Evolutionary conservation across 2,797 vertebrate genomes (phyloP).

Genomic region (Lutjanus argentimaculatus): DNA sequence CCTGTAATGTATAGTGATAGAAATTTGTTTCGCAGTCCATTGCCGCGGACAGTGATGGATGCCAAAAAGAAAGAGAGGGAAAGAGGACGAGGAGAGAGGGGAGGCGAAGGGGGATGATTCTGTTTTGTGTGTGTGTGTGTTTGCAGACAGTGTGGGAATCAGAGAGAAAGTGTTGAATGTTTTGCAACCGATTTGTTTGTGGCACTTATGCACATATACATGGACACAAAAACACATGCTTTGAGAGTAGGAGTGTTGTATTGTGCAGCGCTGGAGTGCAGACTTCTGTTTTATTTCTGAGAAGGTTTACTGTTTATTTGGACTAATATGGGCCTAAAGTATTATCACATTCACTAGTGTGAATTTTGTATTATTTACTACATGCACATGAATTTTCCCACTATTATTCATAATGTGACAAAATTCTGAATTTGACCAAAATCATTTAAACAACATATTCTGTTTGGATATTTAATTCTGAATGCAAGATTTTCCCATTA

Average conservation of each 20-base stretch:
- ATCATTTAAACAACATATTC: too few relatives aligned
- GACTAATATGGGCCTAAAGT: not conserved
- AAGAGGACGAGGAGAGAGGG: slow-evolving; percentile 23
- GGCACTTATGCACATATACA: not conserved
- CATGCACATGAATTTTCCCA: too few relatives aligned
- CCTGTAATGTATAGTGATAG: slow-evolving; percentile 82
- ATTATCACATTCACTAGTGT: not conserved
- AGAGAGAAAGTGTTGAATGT: not conserved
- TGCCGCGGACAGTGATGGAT: slow-evolving; percentile 80
- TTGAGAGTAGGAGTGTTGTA: not conserved
- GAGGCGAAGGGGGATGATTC: not conserved
- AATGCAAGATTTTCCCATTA: too few relatives aligned
- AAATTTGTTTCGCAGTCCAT: slow-evolving; percentile 81
- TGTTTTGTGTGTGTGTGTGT: slow-evolving; percentile 25
- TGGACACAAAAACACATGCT: not conserved
- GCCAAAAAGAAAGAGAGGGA: slow-evolving; percentile 63
- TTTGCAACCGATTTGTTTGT: slow-evolving; percentile 1
- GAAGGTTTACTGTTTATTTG: slow-evolving; percentile 3
- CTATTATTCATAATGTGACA: too few relatives aligned
- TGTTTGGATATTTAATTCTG: too few relatives aligned
- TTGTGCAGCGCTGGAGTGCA: not conserved
- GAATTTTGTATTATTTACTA: not conserved
- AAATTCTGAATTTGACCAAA: too few relatives aligned
- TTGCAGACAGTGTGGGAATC: slow-evolving; percentile 6
- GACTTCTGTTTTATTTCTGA: not conserved